Base-by-base conservation (phyloP, 2,888 invertebrate species). In the Ophioninae sp. region DNA sequence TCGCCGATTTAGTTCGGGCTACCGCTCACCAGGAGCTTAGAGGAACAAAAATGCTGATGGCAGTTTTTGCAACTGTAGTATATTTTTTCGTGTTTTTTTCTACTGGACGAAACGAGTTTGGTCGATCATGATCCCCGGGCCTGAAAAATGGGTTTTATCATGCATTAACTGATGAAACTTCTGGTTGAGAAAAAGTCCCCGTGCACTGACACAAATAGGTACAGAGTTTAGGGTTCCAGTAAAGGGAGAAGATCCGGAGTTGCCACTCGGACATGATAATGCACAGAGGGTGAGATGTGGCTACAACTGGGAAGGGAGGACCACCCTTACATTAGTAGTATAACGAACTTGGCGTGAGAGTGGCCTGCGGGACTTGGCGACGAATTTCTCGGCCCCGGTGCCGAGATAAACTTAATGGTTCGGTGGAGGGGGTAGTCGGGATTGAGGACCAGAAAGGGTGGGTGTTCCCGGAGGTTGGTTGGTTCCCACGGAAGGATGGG, bases 391-490 rank as follows among this genome's bases (percentile, higher is more conserved):
- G 86, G 44, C 81, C 86, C 77, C 75, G 81, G 82, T 81, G 84
- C 85, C 84, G 85, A 89, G 91, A 91, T 90, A 91, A 91, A 91
- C 89, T 90, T 91, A 91, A 91, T 90, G 89, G 90, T 88, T 87
- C 87, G 87, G 86, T 88, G 20, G 85, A 17, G 68, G 65, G 78
- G 39, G 44, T 13, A 44, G 44, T 13, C 30, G 30, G 44, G 44
- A 44, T 44, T 44, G 44, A 44, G 44, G 2, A 44, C 10, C 41
- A 17, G 30, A 6, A 30, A 13, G 62, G 6, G 13, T 17, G 64
- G 37, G 44, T 30, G 44, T 13, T 13, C 10, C 8, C 10, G 44
- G 44, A 10, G 44, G 44, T 44, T 13, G 44, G 1, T 44, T 44
- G 44, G 44, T 44, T 44, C 44, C 10, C 13, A 44, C 44, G 3